Evolutionary conservation across 2,888 invertebrate species (phyloP).

Genomic region (Apodemia zela): DNA sequence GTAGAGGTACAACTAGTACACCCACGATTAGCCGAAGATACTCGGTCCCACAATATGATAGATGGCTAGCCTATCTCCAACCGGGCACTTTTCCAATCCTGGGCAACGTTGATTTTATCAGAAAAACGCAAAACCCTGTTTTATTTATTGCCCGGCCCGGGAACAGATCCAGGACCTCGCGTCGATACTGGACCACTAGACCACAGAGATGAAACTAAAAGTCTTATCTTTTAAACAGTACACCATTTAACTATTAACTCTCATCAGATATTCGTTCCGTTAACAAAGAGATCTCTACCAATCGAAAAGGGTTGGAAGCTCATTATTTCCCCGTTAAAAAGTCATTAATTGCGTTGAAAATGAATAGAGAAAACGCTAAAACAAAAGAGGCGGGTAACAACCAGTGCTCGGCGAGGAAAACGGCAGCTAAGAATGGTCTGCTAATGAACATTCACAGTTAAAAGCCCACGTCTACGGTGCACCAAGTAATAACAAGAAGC

Average conservation of each 20-base stretch:
- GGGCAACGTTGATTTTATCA: too few species aligned
- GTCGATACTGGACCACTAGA: too few species aligned
- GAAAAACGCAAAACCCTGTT: too few species aligned
- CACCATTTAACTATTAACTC: neutral
- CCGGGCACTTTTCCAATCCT: too few species aligned
- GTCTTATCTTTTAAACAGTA: neutral
- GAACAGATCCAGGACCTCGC: too few species aligned
- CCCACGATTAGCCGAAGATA: too few species aligned
- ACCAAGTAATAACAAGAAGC: slow-evolving; percentile 12
- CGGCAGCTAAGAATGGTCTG: slow-evolving; percentile 14
- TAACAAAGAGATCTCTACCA: slow-evolving; percentile 21
- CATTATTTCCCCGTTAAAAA: slow-evolving; percentile 36
- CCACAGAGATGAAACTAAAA: too few species aligned
- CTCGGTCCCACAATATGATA: too few species aligned
- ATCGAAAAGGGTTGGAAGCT: slow-evolving; percentile 28
- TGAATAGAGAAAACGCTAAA: slow-evolving; percentile 33
- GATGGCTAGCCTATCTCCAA: too few species aligned
- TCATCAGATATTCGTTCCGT: slow-evolving; percentile 3
- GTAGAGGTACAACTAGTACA: too few species aligned
- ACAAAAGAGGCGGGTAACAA: slow-evolving; percentile 25
- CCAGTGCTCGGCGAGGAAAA: slow-evolving; percentile 13
- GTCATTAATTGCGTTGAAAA: slow-evolving; percentile 32
- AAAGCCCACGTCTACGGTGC: slow-evolving; percentile 10
- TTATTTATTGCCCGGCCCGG: too few species aligned
- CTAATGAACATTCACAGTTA: slow-evolving; percentile 16